Conservation (phyloP, 2,888 invertebrate species). For the Caenorhabditis auriculariae region DNA sequence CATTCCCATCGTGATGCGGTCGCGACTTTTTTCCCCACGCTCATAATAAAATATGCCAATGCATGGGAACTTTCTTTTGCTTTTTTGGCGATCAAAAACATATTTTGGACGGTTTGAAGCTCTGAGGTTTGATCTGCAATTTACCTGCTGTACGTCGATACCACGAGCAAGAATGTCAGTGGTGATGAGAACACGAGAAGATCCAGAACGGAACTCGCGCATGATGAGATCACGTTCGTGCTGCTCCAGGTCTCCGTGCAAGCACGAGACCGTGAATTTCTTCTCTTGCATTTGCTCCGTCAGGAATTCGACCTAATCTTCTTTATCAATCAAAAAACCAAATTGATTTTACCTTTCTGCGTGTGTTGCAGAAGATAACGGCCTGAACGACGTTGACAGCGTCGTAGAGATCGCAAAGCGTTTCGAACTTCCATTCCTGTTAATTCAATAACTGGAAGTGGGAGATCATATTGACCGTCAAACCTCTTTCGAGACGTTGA, state of each 20-base stretch:
- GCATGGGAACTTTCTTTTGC: no score
- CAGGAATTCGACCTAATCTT: slow-evolving; percentile 81
- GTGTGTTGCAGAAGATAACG: slow-evolving; percentile 98
- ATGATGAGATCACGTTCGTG: slow-evolving; percentile 96
- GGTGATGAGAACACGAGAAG: slow-evolving; percentile 95
- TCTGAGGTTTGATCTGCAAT: no score
- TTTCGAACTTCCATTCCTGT: slow-evolving; percentile 71
- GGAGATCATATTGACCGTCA: neutral
- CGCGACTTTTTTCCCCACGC: no score
- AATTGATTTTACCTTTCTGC: slow-evolving; percentile 67
- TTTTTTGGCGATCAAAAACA: no score
- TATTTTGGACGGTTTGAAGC: no score
- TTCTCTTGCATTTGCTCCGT: slow-evolving; percentile 90
- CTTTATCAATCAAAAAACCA: neutral
- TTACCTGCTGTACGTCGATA: slow-evolving; percentile 92
- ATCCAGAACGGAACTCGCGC: slow-evolving; percentile 88
- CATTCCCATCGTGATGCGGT: no score
- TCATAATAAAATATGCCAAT: no score
- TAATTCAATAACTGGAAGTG: slow-evolving; percentile 1
- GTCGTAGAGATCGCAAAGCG: slow-evolving; percentile 95
- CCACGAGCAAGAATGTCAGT: slow-evolving; percentile 97
- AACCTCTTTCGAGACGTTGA: slow-evolving; percentile 84
- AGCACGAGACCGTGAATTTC: slow-evolving; percentile 96
- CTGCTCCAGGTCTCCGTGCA: slow-evolving; percentile 99
- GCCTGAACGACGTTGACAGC: slow-evolving; percentile 98